A percentile compares a stretch with the other conserved stretches of the same genome.
phyloP scores from a whole-genome alignment of 2,797 vertebrate species.

The Enteromius anoplus region DNA sequence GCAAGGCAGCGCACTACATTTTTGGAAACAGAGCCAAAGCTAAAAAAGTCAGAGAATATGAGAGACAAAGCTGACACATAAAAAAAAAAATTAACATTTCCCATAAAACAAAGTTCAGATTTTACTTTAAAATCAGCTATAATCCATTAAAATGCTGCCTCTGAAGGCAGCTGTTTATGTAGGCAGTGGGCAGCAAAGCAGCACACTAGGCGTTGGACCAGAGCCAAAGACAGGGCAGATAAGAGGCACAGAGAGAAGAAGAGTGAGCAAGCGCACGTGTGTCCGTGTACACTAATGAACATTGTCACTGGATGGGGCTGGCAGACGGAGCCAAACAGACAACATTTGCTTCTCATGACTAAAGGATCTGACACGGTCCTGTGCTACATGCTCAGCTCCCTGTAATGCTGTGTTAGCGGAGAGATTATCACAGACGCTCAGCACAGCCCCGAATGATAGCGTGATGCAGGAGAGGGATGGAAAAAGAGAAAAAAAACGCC shows the following conservation, averaged over 20 bases:
- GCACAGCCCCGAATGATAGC: conserved; percentile 27
- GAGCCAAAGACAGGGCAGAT: neutral
- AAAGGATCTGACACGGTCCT: conserved; percentile 34
- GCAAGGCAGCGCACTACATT: too few relatives aligned
- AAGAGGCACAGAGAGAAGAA: neutral
- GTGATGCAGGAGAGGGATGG: conserved; percentile 42
- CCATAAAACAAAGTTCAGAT: too few relatives aligned
- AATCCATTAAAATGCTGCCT: neutral
- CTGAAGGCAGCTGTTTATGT: conserved; percentile 1
- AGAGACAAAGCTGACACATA: too few relatives aligned
- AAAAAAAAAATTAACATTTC: too few relatives aligned
- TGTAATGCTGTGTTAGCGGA: conserved; percentile 31
- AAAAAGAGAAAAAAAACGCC: conserved; percentile 38
- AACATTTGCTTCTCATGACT: conserved; percentile 45
- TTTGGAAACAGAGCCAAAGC: too few relatives aligned
- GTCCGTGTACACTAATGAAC: conserved; percentile 37
- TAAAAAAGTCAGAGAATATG: too few relatives aligned
- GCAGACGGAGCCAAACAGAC: conserved; percentile 39
- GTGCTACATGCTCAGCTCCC: conserved; percentile 20
- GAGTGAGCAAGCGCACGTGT: neutral
- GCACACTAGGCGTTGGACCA: conserved; percentile 3
- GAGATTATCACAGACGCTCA: conserved; percentile 42
- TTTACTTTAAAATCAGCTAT: too few relatives aligned
- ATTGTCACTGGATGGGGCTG: conserved; percentile 40
- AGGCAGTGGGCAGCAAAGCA: neutral